phyloP scores from a whole-genome alignment of 2,888 invertebrate genomes.

The Caenorhabditis sp. region DNA sequence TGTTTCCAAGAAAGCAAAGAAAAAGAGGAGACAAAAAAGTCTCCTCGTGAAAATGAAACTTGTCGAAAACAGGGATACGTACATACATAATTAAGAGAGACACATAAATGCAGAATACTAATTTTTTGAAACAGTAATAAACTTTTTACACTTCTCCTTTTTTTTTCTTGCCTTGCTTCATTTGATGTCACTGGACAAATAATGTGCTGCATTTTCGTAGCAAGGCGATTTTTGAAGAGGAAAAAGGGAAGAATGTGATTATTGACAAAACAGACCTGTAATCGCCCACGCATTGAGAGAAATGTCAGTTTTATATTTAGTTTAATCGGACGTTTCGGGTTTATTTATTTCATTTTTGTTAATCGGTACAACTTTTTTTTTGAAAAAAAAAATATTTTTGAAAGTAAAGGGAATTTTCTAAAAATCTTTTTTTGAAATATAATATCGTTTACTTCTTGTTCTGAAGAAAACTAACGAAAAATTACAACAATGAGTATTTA shows the following conservation, averaged over 20 bases:
- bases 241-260: neutral
- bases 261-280: neutral
- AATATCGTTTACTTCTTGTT: no score
- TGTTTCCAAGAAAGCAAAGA: neutral
- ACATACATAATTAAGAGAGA: neutral
- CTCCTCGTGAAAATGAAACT: slow-evolving; percentile 16
- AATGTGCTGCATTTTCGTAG: neutral
- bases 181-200: neutral
- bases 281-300: neutral
- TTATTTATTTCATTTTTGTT: no score
- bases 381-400: no score
- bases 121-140: neutral
- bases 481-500: no score
- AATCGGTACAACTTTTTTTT: no score
- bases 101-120: neutral
- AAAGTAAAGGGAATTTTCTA: no score
- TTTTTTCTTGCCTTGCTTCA: neutral
- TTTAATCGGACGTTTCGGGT: no score
- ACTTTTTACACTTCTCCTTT: neutral
- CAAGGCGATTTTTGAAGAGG: neutral
- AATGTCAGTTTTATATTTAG: neutral
- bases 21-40: slow-evolving; percentile 2
- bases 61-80: slow-evolving; percentile 1
- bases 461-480: no score
- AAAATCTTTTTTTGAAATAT: no score